Conservation (phyloP, 2,888 invertebrate species). For the Synergus itoensis region DNA sequence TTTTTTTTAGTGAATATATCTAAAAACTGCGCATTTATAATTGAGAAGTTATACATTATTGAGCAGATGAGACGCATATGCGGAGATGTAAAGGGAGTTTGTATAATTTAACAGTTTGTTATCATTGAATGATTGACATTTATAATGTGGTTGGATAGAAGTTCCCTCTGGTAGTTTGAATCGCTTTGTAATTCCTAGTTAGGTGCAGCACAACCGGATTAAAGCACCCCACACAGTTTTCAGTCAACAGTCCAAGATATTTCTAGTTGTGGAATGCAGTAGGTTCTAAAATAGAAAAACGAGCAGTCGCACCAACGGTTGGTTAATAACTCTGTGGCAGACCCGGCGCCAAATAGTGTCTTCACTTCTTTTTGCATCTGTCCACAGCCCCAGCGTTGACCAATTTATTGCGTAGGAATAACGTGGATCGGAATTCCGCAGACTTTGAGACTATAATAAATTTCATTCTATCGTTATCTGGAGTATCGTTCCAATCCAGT, state of each 20-base stretch:
- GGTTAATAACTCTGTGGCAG: slow-evolving; percentile 45
- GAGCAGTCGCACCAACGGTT: slow-evolving; percentile 17
- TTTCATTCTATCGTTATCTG: neutral
- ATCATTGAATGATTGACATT: slow-evolving; percentile 27
- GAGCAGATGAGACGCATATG: neutral
- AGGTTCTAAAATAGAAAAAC: slow-evolving; percentile 57
- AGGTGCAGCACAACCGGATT: slow-evolving; percentile 10
- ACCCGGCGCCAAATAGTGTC: slow-evolving; percentile 48
- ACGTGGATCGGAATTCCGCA: neutral
- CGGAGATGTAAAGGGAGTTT: neutral
- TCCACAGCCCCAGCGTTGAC: neutral
- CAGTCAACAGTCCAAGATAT: slow-evolving; percentile 56
- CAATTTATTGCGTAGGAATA: neutral
- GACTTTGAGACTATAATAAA: neutral
- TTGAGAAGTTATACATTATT: slow-evolving; percentile 14
- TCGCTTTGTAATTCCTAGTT: slow-evolving; percentile 9
- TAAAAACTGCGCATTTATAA: too few species aligned
- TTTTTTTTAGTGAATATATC: too few species aligned
- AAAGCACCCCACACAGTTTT: slow-evolving; percentile 16
- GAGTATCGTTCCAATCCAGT: neutral
- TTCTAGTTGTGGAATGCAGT: slow-evolving; percentile 57
- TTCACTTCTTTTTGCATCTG: neutral
- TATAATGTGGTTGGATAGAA: slow-evolving; percentile 1
- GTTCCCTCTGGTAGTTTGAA: neutral
- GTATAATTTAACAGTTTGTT: neutral